Evolutionary conservation across 2,888 invertebrate genomes (phyloP).

Genomic region (Drosophila gaucha): DNA sequence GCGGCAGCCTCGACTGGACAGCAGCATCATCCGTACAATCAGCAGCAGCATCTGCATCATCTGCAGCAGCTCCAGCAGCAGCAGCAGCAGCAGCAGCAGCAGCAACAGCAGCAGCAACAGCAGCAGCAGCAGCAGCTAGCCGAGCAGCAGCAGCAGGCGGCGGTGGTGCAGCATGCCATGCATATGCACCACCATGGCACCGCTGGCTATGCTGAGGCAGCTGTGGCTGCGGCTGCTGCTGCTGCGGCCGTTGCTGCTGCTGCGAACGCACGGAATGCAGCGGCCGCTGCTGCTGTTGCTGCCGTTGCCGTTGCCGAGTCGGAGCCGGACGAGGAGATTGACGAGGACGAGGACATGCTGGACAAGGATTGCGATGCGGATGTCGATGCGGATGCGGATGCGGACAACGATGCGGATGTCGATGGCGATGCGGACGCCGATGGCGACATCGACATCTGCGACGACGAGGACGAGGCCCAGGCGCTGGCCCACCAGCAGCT

Average conservation of each 20-base stretch:
- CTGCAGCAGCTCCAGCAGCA: constrained; percentile 38
- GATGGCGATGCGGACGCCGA: constrained; percentile 50
- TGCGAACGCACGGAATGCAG: constrained; percentile 63
- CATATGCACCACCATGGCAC: constrained; percentile 64
- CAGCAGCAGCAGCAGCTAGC: constrained; percentile 63
- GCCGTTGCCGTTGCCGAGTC: constrained; percentile 57
- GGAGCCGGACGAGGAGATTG: constrained; percentile 58
- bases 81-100: constrained; percentile 64
- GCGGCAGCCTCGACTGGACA: constrained; percentile 45
- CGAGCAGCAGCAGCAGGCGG: constrained; percentile 55
- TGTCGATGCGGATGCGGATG: constrained; percentile 31
- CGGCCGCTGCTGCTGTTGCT: constrained; percentile 53
- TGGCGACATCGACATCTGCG: constrained; percentile 81
- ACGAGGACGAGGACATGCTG: constrained; percentile 63
- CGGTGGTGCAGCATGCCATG: constrained; percentile 50
- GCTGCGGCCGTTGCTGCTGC: constrained; percentile 67
- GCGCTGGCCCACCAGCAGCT: constrained; percentile 59
- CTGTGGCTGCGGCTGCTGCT: constrained; percentile 67
- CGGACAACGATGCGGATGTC: constrained; percentile 24
- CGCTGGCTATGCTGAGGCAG: constrained; percentile 68
- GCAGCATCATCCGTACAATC: constrained; percentile 82
- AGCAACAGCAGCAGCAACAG: constrained; percentile 73
- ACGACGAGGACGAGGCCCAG: constrained; percentile 76
- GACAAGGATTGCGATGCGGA: constrained; percentile 45
- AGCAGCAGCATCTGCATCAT: constrained; percentile 79